phyloP scores from a whole-genome alignment of 53 echinoderm and acorn worm genomes.

The Zoroaster sp. region DNA sequence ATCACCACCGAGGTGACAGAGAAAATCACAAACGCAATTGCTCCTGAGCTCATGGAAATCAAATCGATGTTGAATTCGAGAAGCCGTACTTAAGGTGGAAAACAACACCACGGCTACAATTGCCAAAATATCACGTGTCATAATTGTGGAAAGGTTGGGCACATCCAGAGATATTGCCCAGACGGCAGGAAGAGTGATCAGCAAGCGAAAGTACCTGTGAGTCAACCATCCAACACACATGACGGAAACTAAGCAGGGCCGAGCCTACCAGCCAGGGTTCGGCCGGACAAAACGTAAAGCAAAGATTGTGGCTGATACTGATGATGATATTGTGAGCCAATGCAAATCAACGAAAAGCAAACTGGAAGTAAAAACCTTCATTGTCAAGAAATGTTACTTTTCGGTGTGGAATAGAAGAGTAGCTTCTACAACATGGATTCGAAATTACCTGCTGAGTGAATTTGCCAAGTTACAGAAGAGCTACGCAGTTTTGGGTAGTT shows the following conservation, averaged over 20 bases:
- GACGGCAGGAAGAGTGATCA: background rate
- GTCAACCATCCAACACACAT: background rate
- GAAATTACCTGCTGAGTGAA: background rate
- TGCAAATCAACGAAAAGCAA: background rate
- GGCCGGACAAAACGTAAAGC: background rate
- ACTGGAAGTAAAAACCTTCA: background rate
- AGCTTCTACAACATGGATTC: background rate
- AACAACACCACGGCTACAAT: background rate
- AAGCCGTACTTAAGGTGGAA: background rate
- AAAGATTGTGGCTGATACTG: background rate
- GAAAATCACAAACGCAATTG: background rate
- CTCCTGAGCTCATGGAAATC: background rate
- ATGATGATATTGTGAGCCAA: background rate
- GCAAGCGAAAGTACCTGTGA: background rate
- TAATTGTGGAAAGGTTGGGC: background rate
- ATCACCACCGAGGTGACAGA: background rate
- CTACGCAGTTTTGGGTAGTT: background rate
- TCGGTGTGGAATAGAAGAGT: background rate
- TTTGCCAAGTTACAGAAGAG: conserved; percentile 18
- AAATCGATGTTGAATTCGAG: background rate
- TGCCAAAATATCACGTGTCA: background rate
- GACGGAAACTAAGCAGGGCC: conserved; percentile 18
- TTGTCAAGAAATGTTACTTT: background rate
- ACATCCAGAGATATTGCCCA: background rate
- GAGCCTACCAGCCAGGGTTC: conserved; percentile 34